These are phyloP conservation scores for Pseudomyrmex flavicornis DNA, from an alignment of 1,140 invertebrate genomes.

Conservation along the genomic window DNA sequence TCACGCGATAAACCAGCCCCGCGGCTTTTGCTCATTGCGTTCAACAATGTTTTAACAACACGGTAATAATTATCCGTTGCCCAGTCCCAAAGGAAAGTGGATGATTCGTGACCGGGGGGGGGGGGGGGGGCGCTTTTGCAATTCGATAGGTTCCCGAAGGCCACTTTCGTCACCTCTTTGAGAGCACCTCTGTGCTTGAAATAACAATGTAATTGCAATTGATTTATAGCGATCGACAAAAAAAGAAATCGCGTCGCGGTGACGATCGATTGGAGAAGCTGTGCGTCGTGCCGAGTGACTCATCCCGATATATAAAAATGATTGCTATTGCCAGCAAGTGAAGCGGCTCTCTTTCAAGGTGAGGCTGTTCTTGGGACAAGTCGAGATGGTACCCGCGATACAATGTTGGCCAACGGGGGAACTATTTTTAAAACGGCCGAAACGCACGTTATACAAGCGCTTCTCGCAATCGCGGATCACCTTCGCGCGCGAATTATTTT, in stretches of 20 bases:
- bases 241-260: not conserved
- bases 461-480: not conserved
- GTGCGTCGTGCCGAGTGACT: not conserved
- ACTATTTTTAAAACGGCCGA: constrained; percentile 46
- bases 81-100: not conserved
- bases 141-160: not conserved
- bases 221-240: not conserved
- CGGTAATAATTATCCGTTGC: constrained; percentile 45
- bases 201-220: constrained; percentile 24
- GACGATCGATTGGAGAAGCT: not conserved
- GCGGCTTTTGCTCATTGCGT: not conserved
- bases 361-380: constrained; percentile 24
- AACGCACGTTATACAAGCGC: constrained; percentile 28
- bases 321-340: not conserved
- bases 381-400: constrained; percentile 31
- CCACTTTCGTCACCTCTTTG: not conserved
- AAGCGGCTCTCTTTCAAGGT: constrained; percentile 18
- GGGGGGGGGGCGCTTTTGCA: not conserved
- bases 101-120: not conserved
- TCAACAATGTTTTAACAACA: constrained; percentile 34
- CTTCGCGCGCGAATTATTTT: constrained; percentile 15
- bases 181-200: not conserved
- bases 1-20: constrained; percentile 42
- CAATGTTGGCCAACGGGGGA: constrained; percentile 51
- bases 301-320: constrained; percentile 11